Evolutionary conservation across 2,797 vertebrate species (phyloP), one percentile per base, ranked within the genome.

Genomic region (Microhierax caerulescens): DNA sequence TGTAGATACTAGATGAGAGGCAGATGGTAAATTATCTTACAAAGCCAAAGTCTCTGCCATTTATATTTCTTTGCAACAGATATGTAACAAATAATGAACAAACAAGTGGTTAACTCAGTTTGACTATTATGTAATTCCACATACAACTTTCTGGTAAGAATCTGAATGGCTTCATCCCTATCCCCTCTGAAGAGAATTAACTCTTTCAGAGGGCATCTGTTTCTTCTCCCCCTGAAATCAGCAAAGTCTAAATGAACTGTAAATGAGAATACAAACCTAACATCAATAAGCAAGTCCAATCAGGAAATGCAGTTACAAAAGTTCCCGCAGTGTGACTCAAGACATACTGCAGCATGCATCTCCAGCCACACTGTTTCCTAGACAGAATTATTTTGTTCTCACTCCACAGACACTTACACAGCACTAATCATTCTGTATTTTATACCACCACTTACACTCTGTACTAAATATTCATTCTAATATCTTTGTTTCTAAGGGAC

Each of bases 1-100:
- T 93, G 86, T 59, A 94, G 37, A 61, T 75, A 72, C 48, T 89
- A 48, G 78, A 95, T 72, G 56, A 91, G 90, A 95, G 75, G 81
- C 95, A 97, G 93, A 96, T 93, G 93, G 93, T 54, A 93, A 94
- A 92, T 75, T 48, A 89, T 80, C 88, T 91, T 22, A n/a, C 64
- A 83, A 92, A 91, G 86, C 60, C 90, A 91, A 87, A 68, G 92
- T 88, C 92, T 74, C 78, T 94, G 88, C 57, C 53, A 32, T 75
- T 93, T 94, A 54, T 93, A 94, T 97, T 89, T 83, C 61, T 43
- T 76, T 92, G 75, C 51, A 95, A 87, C 60, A 95, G 56, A 89
- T 36, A 85, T 0, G 1, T 36, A 70, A 81, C 3, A 5, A 81
- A 92, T 87, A 72, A 77, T 0, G 14, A 95, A 53, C 36, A 60